Conservation (phyloP, 2,113 vertebrate species). For the Centropus bengalensis region DNA sequence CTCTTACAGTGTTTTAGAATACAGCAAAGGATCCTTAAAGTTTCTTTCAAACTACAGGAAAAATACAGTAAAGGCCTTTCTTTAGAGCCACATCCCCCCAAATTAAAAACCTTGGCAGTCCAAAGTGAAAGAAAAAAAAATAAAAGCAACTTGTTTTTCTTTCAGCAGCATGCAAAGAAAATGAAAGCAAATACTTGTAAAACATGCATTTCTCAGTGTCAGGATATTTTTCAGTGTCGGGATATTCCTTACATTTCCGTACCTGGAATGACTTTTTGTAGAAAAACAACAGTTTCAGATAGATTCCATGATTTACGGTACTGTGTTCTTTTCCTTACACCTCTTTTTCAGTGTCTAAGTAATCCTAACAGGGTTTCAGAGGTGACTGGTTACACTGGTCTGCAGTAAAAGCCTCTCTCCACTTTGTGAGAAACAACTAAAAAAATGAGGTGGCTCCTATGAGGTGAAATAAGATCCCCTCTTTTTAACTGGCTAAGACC, state of each 20-base stretch:
- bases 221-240: neutral
- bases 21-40: neutral
- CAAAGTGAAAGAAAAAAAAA: neutral
- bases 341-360: neutral
- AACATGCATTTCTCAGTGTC: neutral
- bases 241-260: neutral
- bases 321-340: neutral
- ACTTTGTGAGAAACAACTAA: neutral
- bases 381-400: neutral
- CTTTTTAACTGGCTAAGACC: neutral
- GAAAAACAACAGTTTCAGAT: conserved; percentile 34
- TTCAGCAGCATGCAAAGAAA: neutral
- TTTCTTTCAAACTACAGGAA: neutral
- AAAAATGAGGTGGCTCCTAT: neutral
- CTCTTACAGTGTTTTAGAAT: neutral
- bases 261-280: conserved; percentile 50
- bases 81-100: neutral
- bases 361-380: neutral
- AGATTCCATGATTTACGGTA: neutral
- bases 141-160: neutral
- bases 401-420: neutral
- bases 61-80: neutral
- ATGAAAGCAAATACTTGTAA: neutral
- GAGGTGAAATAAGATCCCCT: neutral
- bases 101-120: neutral